phyloP scores from a whole-genome alignment of 1,140 invertebrate species.

The Pygmarrhopalites habei region DNA sequence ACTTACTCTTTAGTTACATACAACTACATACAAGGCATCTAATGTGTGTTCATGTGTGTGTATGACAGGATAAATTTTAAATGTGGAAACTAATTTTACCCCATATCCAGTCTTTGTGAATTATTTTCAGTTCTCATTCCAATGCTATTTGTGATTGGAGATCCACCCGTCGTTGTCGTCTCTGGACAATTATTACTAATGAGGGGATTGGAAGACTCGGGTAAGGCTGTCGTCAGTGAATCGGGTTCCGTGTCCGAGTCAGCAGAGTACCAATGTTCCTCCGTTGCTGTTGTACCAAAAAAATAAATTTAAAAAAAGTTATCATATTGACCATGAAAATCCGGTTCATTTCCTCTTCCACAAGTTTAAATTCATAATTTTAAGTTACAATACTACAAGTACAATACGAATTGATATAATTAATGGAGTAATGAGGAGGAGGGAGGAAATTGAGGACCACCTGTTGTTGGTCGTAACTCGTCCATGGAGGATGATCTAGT shows the following conservation, averaged over 20 bases:
- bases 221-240: conserved; percentile 26
- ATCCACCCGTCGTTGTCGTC: neutral
- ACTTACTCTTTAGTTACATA: too few relatives aligned
- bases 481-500: conserved; percentile 37
- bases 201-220: neutral
- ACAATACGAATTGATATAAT: too few relatives aligned
- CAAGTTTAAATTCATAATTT: neutral
- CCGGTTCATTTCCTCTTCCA: neutral
- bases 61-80: too few relatives aligned
- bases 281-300: conserved; percentile 16
- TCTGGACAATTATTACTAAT: conserved; percentile 3
- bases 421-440: too few relatives aligned
- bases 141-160: neutral
- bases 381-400: too few relatives aligned
- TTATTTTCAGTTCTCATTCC: neutral
- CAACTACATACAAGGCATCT: too few relatives aligned
- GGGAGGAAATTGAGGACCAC: conserved; percentile 19
- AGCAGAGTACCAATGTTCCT: conserved; percentile 39
- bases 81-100: too few relatives aligned
- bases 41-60: too few relatives aligned
- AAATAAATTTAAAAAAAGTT: too few relatives aligned
- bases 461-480: conserved; percentile 38
- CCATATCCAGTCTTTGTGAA: conserved; percentile 10
- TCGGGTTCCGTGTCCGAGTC: conserved; percentile 39
- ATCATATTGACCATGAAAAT: neutral